Evolutionary conservation across 2,797 vertebrate species (phyloP).

Genomic region (Rhyacichthys aspro): DNA sequence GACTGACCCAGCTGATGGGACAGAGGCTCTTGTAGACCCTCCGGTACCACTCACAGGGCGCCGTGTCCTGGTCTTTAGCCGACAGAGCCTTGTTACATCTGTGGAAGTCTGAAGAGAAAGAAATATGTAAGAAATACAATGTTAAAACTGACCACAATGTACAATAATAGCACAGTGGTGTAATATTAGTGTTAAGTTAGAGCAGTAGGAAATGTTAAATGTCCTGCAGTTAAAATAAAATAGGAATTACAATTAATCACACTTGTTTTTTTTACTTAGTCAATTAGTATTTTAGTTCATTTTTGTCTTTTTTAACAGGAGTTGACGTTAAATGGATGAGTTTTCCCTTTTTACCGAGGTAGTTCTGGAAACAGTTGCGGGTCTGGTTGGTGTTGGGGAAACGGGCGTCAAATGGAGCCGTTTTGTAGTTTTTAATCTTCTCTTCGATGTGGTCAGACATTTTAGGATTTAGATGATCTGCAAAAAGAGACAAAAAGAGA

Average conservation of each 20-base stretch:
- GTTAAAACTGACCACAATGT: not conserved
- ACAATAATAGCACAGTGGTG: too few species aligned
- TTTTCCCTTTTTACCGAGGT: constrained; percentile 76
- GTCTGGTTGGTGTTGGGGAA: constrained; percentile 88
- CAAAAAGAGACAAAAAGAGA: not conserved
- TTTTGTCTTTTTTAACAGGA: too few species aligned
- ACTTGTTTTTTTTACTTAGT: too few species aligned
- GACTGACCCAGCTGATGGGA: constrained; percentile 80
- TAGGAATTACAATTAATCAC: too few species aligned
- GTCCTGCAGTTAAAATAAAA: too few species aligned
- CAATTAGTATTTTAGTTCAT: too few species aligned
- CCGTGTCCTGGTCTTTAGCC: constrained; percentile 76
- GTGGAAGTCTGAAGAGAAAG: constrained; percentile 76
- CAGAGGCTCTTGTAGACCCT: constrained; percentile 84
- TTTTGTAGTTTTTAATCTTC: constrained; percentile 81
- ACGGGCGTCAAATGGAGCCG: constrained; percentile 84
- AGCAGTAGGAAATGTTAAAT: too few species aligned
- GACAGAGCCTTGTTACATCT: constrained; percentile 83
- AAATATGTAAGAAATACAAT: not conserved
- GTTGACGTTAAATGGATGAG: not conserved
- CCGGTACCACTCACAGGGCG: constrained; percentile 82
- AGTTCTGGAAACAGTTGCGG: constrained; percentile 86
- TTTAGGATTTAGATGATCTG: not conserved
- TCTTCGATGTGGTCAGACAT: constrained; percentile 78
- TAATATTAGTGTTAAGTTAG: too few species aligned